Conservation (phyloP, 2,888 invertebrate genomes). For the Helleia helle region DNA sequence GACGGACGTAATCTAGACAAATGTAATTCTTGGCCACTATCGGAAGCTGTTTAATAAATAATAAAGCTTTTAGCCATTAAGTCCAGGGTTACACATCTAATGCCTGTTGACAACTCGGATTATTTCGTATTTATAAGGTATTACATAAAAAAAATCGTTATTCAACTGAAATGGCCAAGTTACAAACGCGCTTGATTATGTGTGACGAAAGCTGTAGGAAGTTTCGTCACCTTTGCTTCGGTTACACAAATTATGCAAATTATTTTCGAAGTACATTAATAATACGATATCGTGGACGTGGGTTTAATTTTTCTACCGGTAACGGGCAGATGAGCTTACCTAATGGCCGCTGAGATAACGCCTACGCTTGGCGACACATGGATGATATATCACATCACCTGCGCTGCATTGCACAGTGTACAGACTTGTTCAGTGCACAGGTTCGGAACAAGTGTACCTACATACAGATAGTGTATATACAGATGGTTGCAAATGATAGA, state of each 20-base stretch:
- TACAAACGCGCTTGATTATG: conserved; percentile 27
- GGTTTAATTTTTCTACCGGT: not conserved
- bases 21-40: not conserved
- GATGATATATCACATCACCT: not conserved
- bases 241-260: conserved; percentile 32
- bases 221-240: conserved; percentile 43
- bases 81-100: not conserved
- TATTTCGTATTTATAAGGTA: conserved; percentile 31
- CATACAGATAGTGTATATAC: too few species aligned
- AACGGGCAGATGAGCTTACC: conserved; percentile 5
- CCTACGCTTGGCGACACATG: not conserved
- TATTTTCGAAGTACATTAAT: conserved; percentile 1
- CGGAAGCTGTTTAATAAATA: conserved; percentile 2
- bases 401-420: too few species aligned
- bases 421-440: too few species aligned
- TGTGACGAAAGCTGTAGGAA: conserved; percentile 53
- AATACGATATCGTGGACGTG: not conserved
- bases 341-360: not conserved
- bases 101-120: conserved; percentile 19
- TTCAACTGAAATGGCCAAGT: conserved; percentile 53
- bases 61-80: not conserved
- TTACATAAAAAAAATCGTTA: conserved; percentile 56
- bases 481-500: too few species aligned
- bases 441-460: too few species aligned
- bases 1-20: conserved; percentile 6